Base-by-base conservation (phyloP, 2,797 vertebrate species). In the Poliocrania exsul region DNA sequence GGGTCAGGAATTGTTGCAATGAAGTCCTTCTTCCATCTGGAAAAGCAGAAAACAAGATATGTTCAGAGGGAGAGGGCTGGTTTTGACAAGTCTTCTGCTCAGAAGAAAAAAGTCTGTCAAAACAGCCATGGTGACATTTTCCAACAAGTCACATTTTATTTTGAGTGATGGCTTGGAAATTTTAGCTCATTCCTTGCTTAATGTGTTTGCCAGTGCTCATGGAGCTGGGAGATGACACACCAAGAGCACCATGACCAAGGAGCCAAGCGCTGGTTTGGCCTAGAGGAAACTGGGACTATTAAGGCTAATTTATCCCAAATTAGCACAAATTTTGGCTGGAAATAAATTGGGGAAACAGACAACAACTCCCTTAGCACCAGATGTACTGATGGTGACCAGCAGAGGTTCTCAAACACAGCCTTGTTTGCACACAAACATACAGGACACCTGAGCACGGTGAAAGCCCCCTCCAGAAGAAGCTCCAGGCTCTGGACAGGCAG, bases 51-150 rank as follows among this genome's bases (percentile, higher is more conserved):
- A 77, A 31, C 19, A 38, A 67, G 86, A 13, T 3, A 4, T 12
- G 16, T 54, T 69, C 18, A 3, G 33, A 65, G 17, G n/a, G 65
- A 92, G 37, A 86, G 25, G 61, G 69, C 46, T 93, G 81, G 31
- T 57, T 93, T 90, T 90, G 90, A 95, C 78, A 90, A 60, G 69
- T 38, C 67, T 47, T 56, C 78, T 82, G 44, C 90, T 92, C 17
- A 50, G 31, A 58, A 81, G 88, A 58, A 62, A 81, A 56, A 67
- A 73, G 86, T 81, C 86, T 94, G 86, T 95, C 95, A 95, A 91
- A 95, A 94, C 75, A 92, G 86, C 91, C 88, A 47, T 40, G 65
- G 10, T 95, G 95, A 95, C 86, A 86, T 93, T 97, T 95, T 83
- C 91, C 93, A 94, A 71, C 72, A 38, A 93, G 94, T 81, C 74